Conservation (phyloP, 1,140 invertebrate species). For the Drosophila takahashii region DNA sequence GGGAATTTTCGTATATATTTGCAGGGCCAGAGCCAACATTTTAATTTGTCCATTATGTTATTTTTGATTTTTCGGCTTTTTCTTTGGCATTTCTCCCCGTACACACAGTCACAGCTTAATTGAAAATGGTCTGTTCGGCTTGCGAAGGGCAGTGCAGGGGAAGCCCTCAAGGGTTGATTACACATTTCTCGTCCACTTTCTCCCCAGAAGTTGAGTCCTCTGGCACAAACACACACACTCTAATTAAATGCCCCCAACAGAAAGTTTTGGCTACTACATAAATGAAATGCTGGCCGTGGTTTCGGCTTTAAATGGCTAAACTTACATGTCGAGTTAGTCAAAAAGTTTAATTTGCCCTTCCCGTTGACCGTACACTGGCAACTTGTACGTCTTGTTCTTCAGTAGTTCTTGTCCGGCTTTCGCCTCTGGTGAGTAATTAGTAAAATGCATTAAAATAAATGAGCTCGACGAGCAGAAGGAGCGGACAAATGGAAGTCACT, state of each 20-base stretch:
- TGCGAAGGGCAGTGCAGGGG: not conserved
- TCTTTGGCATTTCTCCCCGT: conserved; percentile 16
- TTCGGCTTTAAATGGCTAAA: conserved; percentile 69
- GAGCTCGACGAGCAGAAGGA: conserved; percentile 34
- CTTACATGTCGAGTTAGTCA: conserved; percentile 67
- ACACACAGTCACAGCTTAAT: conserved; percentile 49
- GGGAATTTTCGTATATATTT: conserved; percentile 46
- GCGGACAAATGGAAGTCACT: conserved; percentile 21
- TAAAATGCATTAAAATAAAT: conserved; percentile 80
- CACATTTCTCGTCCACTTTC: conserved; percentile 40
- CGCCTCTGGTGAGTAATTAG: conserved; percentile 67
- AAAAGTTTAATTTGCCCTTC: conserved; percentile 68
- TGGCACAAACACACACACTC: conserved; percentile 27
- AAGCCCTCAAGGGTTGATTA: conserved; percentile 52
- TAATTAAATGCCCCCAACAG: conserved; percentile 68
- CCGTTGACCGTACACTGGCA: conserved; percentile 9
- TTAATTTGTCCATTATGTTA: conserved; percentile 74
- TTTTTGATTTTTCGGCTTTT: conserved; percentile 74
- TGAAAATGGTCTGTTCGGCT: conserved; percentile 62
- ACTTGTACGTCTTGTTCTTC: conserved; percentile 28
- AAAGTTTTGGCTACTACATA: conserved; percentile 61
- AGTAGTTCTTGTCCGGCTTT: conserved; percentile 16
- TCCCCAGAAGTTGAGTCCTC: conserved; percentile 17
- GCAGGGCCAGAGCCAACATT: conserved; percentile 53
- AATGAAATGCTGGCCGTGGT: conserved; percentile 65